phyloP scores from a whole-genome alignment of 1,140 invertebrate species.

The Nephila pilipes region DNA sequence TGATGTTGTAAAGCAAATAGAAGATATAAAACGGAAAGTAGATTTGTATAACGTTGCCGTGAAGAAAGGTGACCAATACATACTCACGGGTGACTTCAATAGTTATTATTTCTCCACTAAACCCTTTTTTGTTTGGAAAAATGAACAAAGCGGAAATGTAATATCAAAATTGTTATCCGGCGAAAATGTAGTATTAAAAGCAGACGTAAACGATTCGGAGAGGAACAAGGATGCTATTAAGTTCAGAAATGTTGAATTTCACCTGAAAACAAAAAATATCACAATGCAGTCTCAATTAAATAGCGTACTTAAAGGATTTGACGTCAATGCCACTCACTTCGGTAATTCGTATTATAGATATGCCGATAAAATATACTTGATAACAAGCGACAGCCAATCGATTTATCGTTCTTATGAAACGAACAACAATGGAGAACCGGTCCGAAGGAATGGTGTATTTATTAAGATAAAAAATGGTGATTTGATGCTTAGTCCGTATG shows the following conservation, averaged over 20 bases:
- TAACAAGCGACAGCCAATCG: background rate
- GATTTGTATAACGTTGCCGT: background rate
- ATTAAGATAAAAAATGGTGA: background rate
- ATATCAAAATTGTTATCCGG: constrained; percentile 5
- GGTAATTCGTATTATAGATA: constrained; percentile 53
- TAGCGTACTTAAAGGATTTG: background rate
- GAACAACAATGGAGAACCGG: background rate
- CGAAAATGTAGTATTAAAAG: background rate
- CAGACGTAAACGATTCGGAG: background rate
- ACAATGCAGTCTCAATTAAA: background rate
- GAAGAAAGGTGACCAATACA: background rate
- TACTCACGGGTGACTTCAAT: background rate
- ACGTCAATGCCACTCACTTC: background rate
- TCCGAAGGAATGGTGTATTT: background rate
- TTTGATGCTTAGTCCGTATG: constrained; percentile 44
- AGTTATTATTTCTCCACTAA: background rate
- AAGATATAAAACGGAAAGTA: background rate
- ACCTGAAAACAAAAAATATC: background rate
- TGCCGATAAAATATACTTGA: background rate
- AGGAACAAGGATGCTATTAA: constrained; percentile 1
- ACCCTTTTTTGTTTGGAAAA: constrained; percentile 48
- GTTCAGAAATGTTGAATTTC: background rate
- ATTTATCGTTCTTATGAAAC: background rate
- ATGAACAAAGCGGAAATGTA: background rate
- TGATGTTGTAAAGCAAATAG: background rate